Percentiles rank a stretch among this genome's conserved stretches.
These are phyloP conservation scores for Rhynchonycteris naso DNA, from an alignment of 2,797 vertebrate species.

Conservation along the genomic window DNA sequence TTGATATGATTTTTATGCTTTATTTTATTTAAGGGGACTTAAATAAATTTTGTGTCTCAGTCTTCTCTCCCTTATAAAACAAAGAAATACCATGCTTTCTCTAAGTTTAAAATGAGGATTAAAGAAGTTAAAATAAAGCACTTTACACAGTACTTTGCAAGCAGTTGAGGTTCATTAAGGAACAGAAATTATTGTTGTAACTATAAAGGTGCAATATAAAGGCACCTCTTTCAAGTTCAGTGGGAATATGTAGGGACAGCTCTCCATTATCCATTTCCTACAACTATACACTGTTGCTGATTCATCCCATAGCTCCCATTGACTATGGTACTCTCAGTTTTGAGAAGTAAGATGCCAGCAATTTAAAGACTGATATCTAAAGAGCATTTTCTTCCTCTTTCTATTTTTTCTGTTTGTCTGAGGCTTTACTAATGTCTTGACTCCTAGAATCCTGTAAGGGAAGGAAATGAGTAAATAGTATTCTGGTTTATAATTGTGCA, in stretches of 20 bases:
- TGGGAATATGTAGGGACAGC: background rate
- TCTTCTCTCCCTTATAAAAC: background rate
- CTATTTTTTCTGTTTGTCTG: background rate
- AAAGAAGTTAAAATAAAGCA: background rate
- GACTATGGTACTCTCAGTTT: background rate
- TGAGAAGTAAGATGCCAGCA: background rate
- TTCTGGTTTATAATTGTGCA: constrained; percentile 1
- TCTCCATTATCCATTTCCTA: background rate
- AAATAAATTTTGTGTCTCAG: background rate
- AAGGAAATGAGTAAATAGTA: constrained; percentile 16
- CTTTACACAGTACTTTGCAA: background rate
- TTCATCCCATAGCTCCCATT: background rate
- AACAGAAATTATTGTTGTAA: background rate
- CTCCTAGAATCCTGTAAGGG: background rate
- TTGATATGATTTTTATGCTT: background rate
- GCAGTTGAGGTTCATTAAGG: background rate
- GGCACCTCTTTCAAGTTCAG: background rate
- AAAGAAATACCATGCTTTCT: background rate
- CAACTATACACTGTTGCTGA: background rate
- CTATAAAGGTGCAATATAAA: background rate
- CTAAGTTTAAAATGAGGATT: constrained; percentile 33
- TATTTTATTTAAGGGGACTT: background rate
- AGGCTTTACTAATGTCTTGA: background rate
- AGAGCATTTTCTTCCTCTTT: constrained; percentile 1
- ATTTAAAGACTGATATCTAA: constrained; percentile 10